These are phyloP conservation scores for Cairina moschata DNA, from an alignment of 2,113 vertebrate genomes.

Conservation along the genomic window DNA sequence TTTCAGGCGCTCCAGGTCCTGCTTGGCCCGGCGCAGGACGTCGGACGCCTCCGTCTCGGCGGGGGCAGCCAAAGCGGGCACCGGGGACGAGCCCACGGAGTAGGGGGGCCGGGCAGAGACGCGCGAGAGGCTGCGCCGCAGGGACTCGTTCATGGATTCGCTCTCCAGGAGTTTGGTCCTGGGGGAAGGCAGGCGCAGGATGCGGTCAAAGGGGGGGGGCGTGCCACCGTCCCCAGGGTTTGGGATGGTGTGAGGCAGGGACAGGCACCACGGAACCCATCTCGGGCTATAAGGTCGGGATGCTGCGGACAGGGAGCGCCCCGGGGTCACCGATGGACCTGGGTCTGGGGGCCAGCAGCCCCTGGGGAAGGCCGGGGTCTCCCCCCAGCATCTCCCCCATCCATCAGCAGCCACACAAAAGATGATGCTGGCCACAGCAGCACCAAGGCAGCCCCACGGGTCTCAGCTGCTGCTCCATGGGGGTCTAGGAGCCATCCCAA, in stretches of 20 bases:
- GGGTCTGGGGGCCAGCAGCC: background rate
- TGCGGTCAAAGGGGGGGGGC: background rate
- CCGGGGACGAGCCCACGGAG: constrained; percentile 67
- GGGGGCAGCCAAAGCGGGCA: constrained; percentile 66
- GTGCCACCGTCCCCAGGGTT: background rate
- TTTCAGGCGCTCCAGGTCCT: constrained; percentile 92
- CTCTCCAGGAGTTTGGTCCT: constrained; percentile 96
- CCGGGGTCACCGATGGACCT: fast-evolving
- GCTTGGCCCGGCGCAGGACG: constrained; percentile 88
- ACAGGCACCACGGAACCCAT: background rate
- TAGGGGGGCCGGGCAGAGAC: constrained; percentile 79
- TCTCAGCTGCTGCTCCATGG: background rate
- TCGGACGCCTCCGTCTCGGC: constrained; percentile 89
- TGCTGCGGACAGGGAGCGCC: background rate
- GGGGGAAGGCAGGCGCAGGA: background rate
- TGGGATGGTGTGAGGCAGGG: background rate
- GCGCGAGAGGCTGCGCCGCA: constrained; percentile 86
- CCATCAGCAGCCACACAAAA: background rate
- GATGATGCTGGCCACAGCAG: background rate
- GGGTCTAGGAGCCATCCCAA: background rate
- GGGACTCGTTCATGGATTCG: constrained; percentile 94
- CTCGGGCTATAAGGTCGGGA: background rate
- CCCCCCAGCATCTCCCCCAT: background rate
- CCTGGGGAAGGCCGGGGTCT: background rate
- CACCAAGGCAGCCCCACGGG: background rate